A percentile compares a stretch with the other conserved stretches of the same genome.
Conservation (phyloP, 2,113 vertebrate species). For the Oreocharis arfaki region DNA sequence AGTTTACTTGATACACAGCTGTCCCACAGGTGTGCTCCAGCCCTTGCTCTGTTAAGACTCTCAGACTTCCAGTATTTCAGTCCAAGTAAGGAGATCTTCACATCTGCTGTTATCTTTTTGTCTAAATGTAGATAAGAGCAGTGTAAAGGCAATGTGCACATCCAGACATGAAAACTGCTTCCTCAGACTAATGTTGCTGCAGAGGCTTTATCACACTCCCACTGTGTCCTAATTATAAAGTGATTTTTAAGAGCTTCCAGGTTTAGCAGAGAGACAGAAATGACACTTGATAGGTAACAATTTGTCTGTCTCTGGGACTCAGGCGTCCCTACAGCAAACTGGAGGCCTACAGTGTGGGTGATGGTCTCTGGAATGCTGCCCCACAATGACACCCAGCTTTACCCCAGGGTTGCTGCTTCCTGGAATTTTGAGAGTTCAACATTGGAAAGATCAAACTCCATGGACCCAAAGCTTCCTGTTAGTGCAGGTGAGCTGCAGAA, state of each 20-base stretch:
- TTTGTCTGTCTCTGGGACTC: background rate
- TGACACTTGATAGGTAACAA: background rate
- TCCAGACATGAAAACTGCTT: background rate
- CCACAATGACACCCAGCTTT: fast-evolving
- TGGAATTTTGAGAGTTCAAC: background rate
- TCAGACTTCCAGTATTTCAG: background rate
- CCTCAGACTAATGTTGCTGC: background rate
- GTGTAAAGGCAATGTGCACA: fast-evolving
- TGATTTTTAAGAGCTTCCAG: background rate
- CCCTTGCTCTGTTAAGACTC: background rate
- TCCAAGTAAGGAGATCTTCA: background rate
- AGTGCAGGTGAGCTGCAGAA: background rate
- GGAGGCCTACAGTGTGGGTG: background rate
- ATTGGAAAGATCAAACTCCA: background rate
- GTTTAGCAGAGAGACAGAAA: background rate
- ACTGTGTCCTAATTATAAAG: background rate
- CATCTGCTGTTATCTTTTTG: background rate
- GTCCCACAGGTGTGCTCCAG: background rate
- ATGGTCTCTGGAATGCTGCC: background rate
- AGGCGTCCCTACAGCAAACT: background rate
- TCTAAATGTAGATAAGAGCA: background rate
- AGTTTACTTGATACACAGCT: background rate
- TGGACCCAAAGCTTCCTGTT: background rate
- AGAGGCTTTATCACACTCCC: background rate
- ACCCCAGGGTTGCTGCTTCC: background rate